Evolutionary conservation across 2,113 vertebrate genomes (phyloP).

Genomic region (Ovis canadensis): DNA sequence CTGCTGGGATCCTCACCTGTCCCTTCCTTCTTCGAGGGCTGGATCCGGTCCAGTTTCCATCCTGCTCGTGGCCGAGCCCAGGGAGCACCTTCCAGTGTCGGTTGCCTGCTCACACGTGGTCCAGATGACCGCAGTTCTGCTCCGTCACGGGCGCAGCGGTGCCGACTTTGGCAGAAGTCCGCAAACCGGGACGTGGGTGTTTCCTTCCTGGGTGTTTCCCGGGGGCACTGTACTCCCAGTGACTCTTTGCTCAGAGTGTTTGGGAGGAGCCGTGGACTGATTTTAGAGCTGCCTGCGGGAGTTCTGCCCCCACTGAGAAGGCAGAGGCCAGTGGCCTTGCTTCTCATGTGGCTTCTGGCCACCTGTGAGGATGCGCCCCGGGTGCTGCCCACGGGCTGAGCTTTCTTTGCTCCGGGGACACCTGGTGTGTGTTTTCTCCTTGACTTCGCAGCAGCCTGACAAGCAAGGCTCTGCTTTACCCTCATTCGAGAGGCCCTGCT

Average conservation of each 20-base stretch:
- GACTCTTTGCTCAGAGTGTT: neutral
- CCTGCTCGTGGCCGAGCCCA: neutral
- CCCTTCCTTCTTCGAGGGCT: neutral
- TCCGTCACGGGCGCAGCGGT: rapidly evolving
- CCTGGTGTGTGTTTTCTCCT: rapidly evolving
- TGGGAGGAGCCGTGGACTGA: neutral
- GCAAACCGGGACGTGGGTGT: rapidly evolving
- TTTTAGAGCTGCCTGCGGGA: rapidly evolving
- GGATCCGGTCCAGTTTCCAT: rapidly evolving
- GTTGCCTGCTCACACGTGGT: neutral
- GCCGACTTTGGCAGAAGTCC: rapidly evolving
- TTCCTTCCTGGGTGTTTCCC: neutral
- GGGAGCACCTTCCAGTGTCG: rapidly evolving
- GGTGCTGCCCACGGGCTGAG: rapidly evolving
- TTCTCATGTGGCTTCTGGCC: neutral
- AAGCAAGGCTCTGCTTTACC: rapidly evolving
- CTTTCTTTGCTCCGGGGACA: neutral
- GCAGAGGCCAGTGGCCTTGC: rapidly evolving
- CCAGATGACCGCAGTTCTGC: rapidly evolving
- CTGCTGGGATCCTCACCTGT: rapidly evolving
- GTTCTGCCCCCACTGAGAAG: rapidly evolving
- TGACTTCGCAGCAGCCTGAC: rapidly evolving
- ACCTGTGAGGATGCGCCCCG: rapidly evolving
- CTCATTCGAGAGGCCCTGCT: rapidly evolving
- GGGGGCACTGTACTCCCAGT: rapidly evolving